These are phyloP conservation scores for Ctenosaura bakeri DNA, from an alignment of 2,797 vertebrate species.

Conservation along the genomic window DNA sequence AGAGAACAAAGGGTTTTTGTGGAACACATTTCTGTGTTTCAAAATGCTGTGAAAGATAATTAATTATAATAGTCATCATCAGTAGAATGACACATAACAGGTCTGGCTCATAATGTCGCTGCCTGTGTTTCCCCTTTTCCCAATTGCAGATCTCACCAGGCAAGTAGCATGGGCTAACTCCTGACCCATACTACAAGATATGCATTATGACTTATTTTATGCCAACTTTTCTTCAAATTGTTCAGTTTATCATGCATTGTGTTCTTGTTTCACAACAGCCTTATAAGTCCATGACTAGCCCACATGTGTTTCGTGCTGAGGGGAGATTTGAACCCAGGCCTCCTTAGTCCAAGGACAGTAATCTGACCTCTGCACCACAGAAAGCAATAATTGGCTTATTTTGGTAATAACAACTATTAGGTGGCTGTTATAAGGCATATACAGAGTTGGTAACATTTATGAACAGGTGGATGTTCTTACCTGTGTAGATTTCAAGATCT, in stretches of 20 bases:
- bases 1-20: background rate
- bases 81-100: background rate
- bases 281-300: background rate
- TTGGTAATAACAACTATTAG: background rate
- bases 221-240: background rate
- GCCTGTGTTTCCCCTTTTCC: background rate
- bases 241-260: background rate
- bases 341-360: background rate
- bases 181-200: too few species aligned
- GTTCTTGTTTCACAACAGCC: background rate
- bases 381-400: background rate
- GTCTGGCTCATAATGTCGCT: background rate
- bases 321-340: background rate
- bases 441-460: background rate
- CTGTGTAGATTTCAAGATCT: background rate
- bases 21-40: background rate
- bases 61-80: background rate
- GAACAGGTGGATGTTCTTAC: background rate
- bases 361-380: background rate
- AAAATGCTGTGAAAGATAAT: background rate
- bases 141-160: background rate
- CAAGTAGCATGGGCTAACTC: too few species aligned
- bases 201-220: background rate
- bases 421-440: background rate
- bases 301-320: too few species aligned